phyloP scores from a whole-genome alignment of 2,797 vertebrate genomes.

The Ambastaia sidthimunki region DNA sequence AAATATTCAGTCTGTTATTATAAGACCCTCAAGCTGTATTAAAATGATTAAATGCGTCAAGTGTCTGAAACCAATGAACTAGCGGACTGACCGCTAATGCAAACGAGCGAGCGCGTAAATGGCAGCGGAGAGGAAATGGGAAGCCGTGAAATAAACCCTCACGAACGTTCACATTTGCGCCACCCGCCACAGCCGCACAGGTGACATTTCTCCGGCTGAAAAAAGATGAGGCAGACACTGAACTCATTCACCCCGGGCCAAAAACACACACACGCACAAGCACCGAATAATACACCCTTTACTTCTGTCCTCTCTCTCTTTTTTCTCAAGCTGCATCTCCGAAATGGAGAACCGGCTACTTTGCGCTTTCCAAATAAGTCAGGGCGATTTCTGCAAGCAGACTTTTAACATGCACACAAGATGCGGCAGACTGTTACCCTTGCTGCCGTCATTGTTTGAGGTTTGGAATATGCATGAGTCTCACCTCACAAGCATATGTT shows the following conservation, averaged over 20 bases:
- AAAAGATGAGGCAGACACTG: slow-evolving; percentile 58
- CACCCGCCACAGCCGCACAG: slow-evolving; percentile 60
- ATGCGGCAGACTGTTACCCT: slow-evolving; percentile 29
- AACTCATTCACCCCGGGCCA: slow-evolving; percentile 59
- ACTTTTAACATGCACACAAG: slow-evolving; percentile 17
- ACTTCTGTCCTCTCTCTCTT: background rate
- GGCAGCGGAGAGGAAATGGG: slow-evolving; percentile 60
- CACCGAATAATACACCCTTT: slow-evolving; percentile 42
- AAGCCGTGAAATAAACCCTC: slow-evolving; percentile 62
- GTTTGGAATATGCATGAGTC: slow-evolving; percentile 72
- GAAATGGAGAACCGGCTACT: slow-evolving; percentile 21
- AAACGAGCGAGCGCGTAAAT: slow-evolving; percentile 38
- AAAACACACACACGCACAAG: slow-evolving; percentile 35
- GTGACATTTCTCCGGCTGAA: slow-evolving; percentile 66
- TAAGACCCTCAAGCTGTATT: too few relatives aligned
- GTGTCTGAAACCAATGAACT: background rate
- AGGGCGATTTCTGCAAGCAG: slow-evolving; percentile 15
- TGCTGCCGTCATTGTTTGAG: slow-evolving; percentile 44
- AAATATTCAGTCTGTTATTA: too few relatives aligned
- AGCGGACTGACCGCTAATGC: slow-evolving; percentile 36
- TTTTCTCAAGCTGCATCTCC: background rate
- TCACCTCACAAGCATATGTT: slow-evolving; percentile 66
- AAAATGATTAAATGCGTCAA: too few relatives aligned
- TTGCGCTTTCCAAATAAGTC: slow-evolving; percentile 26
- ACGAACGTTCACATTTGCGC: slow-evolving; percentile 13